A percentile compares a stretch with the other conserved stretches of the same genome.
These are phyloP conservation scores for Stichopus horrens DNA, from an alignment of 53 echinoderm and acorn worm genomes.

Conservation along the genomic window DNA sequence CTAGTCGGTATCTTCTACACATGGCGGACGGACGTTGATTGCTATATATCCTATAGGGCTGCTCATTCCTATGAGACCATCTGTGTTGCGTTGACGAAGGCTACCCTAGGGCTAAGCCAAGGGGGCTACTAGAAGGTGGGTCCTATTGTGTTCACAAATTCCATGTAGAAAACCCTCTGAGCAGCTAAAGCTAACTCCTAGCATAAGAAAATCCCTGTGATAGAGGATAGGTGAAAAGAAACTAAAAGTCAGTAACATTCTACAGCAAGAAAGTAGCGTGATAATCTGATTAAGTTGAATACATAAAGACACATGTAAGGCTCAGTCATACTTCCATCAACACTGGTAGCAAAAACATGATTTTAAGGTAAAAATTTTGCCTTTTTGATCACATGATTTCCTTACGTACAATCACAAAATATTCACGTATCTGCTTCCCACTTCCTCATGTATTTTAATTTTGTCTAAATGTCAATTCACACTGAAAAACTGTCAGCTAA, in stretches of 20 bases:
- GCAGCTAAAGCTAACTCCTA: slow-evolving; percentile 44
- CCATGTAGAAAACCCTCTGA: slow-evolving; percentile 45
- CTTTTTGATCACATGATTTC: too few relatives aligned
- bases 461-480: too few relatives aligned
- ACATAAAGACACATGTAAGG: too few relatives aligned
- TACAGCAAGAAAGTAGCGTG: background rate
- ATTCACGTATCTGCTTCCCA: too few relatives aligned
- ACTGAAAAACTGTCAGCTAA: too few relatives aligned
- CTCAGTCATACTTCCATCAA: too few relatives aligned
- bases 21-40: slow-evolving; percentile 32
- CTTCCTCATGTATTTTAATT: too few relatives aligned
- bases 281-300: background rate
- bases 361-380: too few relatives aligned
- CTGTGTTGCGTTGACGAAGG: slow-evolving; percentile 23
- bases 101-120: slow-evolving; percentile 39
- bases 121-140: slow-evolving; percentile 36
- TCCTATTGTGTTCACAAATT: slow-evolving; percentile 24
- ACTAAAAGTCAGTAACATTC: slow-evolving; percentile 38
- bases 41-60: slow-evolving; percentile 24
- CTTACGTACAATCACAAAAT: too few relatives aligned
- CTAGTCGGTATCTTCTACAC: slow-evolving; percentile 38
- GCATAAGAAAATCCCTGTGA: slow-evolving; percentile 42
- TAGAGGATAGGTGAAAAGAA: slow-evolving; percentile 44
- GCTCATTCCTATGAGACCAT: slow-evolving; percentile 13
- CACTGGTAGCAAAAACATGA: too few relatives aligned